A percentile compares a stretch with the other conserved stretches of the same genome.
Conservation (phyloP, 1,140 invertebrate genomes). For the Latrodectus geometricus region DNA sequence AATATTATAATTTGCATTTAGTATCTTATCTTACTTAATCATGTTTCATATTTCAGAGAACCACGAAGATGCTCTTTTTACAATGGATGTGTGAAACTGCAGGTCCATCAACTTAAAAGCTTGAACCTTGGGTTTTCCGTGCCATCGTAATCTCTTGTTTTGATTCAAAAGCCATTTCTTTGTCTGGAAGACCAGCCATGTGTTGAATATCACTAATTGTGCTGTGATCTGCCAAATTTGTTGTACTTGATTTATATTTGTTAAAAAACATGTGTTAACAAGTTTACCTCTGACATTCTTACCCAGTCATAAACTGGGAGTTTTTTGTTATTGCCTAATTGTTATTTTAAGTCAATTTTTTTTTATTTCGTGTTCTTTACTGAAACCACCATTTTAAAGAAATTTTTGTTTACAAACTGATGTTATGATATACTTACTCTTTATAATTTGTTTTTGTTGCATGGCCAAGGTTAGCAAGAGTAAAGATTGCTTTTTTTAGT, state of each 20-base stretch:
- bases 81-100: constrained; percentile 52
- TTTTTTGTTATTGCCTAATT: neutral
- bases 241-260: constrained; percentile 31
- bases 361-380: constrained; percentile 11
- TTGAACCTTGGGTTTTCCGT: constrained; percentile 50
- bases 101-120: constrained; percentile 28
- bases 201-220: constrained; percentile 25
- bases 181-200: constrained; percentile 9
- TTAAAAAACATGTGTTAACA: neutral
- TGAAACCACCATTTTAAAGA: neutral
- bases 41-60: constrained; percentile 37
- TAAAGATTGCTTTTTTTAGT: constrained; percentile 50
- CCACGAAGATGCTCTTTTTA: constrained; percentile 47
- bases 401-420: constrained; percentile 16
- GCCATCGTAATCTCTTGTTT: constrained; percentile 29
- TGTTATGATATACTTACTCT: constrained; percentile 50
- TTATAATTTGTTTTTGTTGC: constrained; percentile 54
- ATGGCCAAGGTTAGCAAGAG: constrained; percentile 57
- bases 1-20: neutral
- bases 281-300: neutral
- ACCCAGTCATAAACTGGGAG: neutral
- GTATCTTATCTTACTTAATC: neutral
- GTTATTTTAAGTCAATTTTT: constrained; percentile 26
- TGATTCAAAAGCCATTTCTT: neutral
- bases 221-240: constrained; percentile 54